Evolutionary conservation across 2,888 invertebrate genomes (phyloP).

Genomic region (Brachylomia viminalis): DNA sequence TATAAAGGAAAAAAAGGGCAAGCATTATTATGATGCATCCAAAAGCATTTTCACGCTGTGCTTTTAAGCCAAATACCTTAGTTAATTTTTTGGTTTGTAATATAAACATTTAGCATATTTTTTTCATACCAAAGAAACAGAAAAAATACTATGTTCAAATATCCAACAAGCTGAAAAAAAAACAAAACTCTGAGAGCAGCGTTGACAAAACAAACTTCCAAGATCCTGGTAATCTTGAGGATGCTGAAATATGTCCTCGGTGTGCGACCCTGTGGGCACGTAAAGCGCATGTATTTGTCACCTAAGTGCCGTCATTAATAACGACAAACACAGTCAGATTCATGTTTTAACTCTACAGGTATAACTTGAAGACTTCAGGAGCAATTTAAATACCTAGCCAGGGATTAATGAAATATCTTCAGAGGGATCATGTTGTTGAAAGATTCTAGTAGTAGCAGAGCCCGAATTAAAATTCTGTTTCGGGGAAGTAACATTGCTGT

Average conservation of each 20-base stretch:
- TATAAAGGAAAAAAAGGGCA: too few relatives aligned
- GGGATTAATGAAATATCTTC: not conserved
- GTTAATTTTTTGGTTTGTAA: not conserved
- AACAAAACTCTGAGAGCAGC: not conserved
- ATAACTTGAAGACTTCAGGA: not conserved
- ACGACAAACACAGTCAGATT: slow-evolving; percentile 15
- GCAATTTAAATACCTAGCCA: not conserved
- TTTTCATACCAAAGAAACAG: not conserved
- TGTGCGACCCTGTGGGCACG: slow-evolving; percentile 31
- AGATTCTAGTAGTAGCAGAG: too few relatives aligned
- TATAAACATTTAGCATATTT: not conserved
- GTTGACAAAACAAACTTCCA: slow-evolving; percentile 16
- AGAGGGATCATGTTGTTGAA: not conserved
- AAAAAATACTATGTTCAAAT: too few relatives aligned
- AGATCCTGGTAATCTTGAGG: slow-evolving; percentile 25
- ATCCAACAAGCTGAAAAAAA: not conserved
- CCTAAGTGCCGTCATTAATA: slow-evolving; percentile 45
- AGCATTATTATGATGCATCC: not conserved
- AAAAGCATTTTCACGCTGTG: not conserved
- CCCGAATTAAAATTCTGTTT: not conserved
- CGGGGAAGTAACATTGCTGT: not conserved
- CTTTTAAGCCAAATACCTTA: not conserved
- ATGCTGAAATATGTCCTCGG: slow-evolving; percentile 42
- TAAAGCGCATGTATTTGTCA: slow-evolving; percentile 50
- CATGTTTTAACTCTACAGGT: slow-evolving; percentile 36